These are phyloP conservation scores for Paratilapia polleni DNA, from an alignment of 2,113 vertebrate species.

Conservation along the genomic window DNA sequence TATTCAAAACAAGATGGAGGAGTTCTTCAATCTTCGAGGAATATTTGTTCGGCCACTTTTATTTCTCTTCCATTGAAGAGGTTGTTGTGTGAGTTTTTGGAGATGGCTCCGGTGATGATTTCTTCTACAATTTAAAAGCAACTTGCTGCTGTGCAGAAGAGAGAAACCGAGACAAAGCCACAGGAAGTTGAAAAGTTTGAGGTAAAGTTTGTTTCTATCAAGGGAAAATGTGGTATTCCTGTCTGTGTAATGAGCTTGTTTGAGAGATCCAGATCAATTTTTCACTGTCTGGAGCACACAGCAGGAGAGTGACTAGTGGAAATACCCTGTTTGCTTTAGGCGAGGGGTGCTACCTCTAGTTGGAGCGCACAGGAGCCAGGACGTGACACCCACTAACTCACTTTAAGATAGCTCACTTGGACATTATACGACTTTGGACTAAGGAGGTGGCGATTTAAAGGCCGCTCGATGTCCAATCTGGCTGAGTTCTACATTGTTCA, in stretches of 20 bases:
- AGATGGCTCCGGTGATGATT: background rate
- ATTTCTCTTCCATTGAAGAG: background rate
- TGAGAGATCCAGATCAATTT: background rate
- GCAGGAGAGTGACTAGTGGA: too few species aligned
- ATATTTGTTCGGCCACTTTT: background rate
- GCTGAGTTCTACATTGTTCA: background rate
- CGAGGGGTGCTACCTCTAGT: background rate
- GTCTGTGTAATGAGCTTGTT: background rate
- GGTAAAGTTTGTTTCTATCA: constrained; percentile 2
- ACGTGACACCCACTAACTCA: too few species aligned
- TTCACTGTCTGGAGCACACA: background rate
- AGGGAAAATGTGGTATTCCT: constrained; percentile 2
- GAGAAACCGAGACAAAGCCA: background rate
- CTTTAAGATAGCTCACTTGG: too few species aligned
- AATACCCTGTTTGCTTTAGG: background rate
- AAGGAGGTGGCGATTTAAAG: background rate
- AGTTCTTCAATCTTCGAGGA: background rate
- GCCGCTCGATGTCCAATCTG: background rate
- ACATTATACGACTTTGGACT: background rate
- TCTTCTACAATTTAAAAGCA: background rate
- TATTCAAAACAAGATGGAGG: background rate
- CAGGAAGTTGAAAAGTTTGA: background rate
- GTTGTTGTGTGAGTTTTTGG: background rate
- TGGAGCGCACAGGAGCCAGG: background rate
- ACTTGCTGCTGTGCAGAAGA: background rate